Base-by-base conservation (phyloP, 2,888 invertebrate genomes). In the Bellardia bayeri region DNA sequence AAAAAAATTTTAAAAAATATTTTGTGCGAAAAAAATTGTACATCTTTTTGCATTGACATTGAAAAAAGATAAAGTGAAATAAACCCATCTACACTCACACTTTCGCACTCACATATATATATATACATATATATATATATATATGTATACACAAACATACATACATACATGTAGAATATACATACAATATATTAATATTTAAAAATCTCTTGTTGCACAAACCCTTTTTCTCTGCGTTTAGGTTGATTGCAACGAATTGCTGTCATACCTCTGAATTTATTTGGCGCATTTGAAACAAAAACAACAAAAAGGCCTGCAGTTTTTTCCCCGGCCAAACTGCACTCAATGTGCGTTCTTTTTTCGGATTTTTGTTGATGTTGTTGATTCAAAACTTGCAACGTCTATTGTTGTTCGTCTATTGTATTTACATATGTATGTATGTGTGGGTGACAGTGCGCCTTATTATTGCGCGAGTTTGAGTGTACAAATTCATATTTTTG, bases 261-360 rank as follows among this genome's bases (percentile, higher is more conserved):
- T 83, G 76, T 85, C 78, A 72, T 84, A 85, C 79, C 69, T 56
- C 63, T 51, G 71, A 61, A 72, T 78, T 42, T 68, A 86, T 86
- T 66, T 72, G 71, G 85, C 79, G 68, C 85, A 75, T 75, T 71
- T 64, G 40, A 69, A 54, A 75, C 16, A 61, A 74, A 75, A 82
- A 23, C 49, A 23, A 68, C 42, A 74, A 79, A 75, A 80, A 58
- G 33, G 75, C 69, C 76, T 80, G 86, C 83, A 81, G 71, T 76
- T 84, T 87, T 56, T 64, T 11, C 61, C 61, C 66, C 49, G n/a
- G 7, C 69, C 49, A 66, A 79, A 79, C 56, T 85, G 85, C 79
- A 87, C 79, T 74, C 82, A 72, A 82, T 75, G 85, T 87, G 87
- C 87, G 87, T 87, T 85, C 8, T 66, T 86, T 80, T 86, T 83